A percentile compares a stretch with the other conserved stretches of the same genome.
Evolutionary conservation across 2,888 invertebrate genomes (phyloP).

Genomic region (Aproaerema taeniolella): DNA sequence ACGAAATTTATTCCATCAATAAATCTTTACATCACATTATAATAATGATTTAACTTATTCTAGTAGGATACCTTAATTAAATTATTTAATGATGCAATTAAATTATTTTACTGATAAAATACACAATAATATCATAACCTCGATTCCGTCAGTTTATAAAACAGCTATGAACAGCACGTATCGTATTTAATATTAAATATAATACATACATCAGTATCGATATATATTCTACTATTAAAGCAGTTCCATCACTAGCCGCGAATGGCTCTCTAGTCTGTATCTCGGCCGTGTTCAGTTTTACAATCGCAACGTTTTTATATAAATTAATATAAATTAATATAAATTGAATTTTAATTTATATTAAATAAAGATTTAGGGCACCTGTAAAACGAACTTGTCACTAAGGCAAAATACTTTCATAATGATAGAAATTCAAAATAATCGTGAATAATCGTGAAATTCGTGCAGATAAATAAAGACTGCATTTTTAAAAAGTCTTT

Average conservation of each 20-base stretch:
- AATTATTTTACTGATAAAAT: neutral
- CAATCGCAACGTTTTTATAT: too few species aligned
- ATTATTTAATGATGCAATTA: slow-evolving; percentile 7
- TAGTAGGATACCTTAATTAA: slow-evolving; percentile 13
- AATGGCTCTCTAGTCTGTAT: slow-evolving; percentile 2
- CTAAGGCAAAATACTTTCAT: too few species aligned
- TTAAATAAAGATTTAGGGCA: too few species aligned
- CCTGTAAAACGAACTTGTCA: too few species aligned
- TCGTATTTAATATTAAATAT: neutral
- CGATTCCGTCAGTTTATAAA: slow-evolving; percentile 1
- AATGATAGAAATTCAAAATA: too few species aligned
- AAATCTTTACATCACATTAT: slow-evolving; percentile 10
- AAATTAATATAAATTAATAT: neutral
- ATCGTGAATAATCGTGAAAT: too few species aligned
- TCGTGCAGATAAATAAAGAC: too few species aligned
- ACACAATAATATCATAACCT: slow-evolving; percentile 8
- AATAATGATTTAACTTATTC: slow-evolving; percentile 10
- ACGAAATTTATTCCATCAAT: slow-evolving; percentile 12
- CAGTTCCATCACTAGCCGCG: slow-evolving; percentile 7
- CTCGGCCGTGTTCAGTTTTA: neutral
- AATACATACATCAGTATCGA: neutral
- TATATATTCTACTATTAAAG: slow-evolving; percentile 7
- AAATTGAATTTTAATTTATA: neutral
- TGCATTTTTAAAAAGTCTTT: too few species aligned
- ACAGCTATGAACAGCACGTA: slow-evolving; percentile 3